Base-by-base conservation (phyloP, 2,888 invertebrate species). In the Xanthorhoe spadicearia region DNA sequence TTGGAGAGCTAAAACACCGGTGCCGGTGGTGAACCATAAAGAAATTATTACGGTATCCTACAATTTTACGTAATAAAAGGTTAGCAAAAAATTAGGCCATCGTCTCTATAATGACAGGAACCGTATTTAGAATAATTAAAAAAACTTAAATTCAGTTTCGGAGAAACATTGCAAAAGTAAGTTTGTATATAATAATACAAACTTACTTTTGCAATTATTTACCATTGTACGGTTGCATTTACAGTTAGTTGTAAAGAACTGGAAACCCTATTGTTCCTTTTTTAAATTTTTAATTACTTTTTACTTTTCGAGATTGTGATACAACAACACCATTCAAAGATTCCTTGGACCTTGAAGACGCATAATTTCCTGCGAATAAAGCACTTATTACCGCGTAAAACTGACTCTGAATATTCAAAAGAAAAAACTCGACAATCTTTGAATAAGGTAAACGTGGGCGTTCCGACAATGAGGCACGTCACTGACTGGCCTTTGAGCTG, bases 371-470 rank as follows among this genome's bases (percentile, higher is more conserved):
- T 43, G 68, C 71, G 73, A 79, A 80, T 77, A 74, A 75, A 76
- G 78, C 66, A 72, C 75, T 80, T 80, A 78, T 81, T 77, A 76
- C 66, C 62, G 64, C 73, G 71, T 75, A 70, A 80, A 78, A 75
- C 82, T 80, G 81, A 83, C 79, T 82, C 67, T 74, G 80, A 84
- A 85, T 84, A 87, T 87, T 85, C 78, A 83, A 84, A 86, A 83
- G 79, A 86, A 89, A 88, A 89, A 88, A 86, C 79, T 75, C 77
- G 71, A 79, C 84, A 82, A 88, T 86, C 84, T 88, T 90, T 90
- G 89, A 92, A 93, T 92, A 90, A 88, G 88, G 90, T 87, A 86
- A 89, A 87, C 85, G 89, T 91, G 86, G 90, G 91, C 90, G 91
- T 88, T 82, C 87, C 83, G 87, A 93, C 92, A 93, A 93, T 92